phyloP scores from a whole-genome alignment of 1,140 invertebrate species.

The Anastrepha obliqua region DNA sequence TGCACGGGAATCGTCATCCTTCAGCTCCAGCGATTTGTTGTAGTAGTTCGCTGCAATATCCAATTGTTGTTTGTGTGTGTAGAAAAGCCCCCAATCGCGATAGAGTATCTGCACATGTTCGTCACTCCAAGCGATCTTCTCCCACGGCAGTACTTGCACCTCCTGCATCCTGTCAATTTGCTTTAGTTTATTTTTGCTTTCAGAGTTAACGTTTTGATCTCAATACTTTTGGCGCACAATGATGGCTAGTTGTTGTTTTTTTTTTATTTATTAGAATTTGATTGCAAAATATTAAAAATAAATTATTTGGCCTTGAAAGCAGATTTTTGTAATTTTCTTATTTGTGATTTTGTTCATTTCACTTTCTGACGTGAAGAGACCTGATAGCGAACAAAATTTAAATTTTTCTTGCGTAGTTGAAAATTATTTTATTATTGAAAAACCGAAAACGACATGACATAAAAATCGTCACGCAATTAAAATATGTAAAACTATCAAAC shows the following conservation, averaged over 20 bases:
- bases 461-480: too few relatives aligned
- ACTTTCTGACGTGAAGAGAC: too few relatives aligned
- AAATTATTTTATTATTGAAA: too few relatives aligned
- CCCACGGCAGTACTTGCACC: conserved; percentile 60
- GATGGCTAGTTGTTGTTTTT: not conserved
- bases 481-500: too few relatives aligned
- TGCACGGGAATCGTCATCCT: conserved; percentile 61
- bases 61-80: conserved; percentile 64
- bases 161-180: conserved; percentile 50
- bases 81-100: conserved; percentile 67
- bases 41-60: conserved; percentile 67
- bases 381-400: too few relatives aligned
- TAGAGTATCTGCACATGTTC: conserved; percentile 66
- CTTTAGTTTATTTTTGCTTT: not conserved
- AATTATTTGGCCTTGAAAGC: not conserved
- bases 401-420: too few relatives aligned
- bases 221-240: not conserved
- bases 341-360: not conserved
- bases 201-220: not conserved
- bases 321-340: conserved; percentile 17
- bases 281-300: not conserved
- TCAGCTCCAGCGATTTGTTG: conserved; percentile 63
- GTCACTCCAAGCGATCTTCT: conserved; percentile 63
- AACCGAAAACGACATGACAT: too few relatives aligned
- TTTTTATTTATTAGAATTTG: not conserved